These are phyloP conservation scores for Leucoraja ocellata DNA, from an alignment of 2,797 vertebrate species.

Conservation along the genomic window DNA sequence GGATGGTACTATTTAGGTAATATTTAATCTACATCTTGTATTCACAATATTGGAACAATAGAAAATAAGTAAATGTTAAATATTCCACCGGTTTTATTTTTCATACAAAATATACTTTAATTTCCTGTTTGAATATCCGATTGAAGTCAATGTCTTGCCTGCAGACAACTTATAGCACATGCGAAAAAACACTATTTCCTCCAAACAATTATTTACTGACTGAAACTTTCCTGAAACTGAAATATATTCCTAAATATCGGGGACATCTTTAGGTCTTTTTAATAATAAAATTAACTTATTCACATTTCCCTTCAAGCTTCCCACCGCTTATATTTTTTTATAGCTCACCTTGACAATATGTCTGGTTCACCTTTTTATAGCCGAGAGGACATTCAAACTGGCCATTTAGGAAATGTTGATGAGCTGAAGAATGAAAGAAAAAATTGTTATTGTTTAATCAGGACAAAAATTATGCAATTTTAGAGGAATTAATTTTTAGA, in stretches of 20 bases:
- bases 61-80: not conserved
- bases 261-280: not conserved
- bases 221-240: not conserved
- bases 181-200: not conserved
- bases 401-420: constrained; percentile 75
- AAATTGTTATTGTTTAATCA: not conserved
- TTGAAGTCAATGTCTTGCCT: not conserved
- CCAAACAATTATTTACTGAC: not conserved
- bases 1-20: not conserved
- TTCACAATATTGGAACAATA: not conserved
- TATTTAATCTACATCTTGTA: too few relatives aligned
- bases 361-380: constrained; percentile 75
- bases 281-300: not conserved
- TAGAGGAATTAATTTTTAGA: too few relatives aligned
- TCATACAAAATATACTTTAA: not conserved
- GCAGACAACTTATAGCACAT: not conserved
- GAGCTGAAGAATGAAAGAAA: constrained; percentile 58
- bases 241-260: not conserved
- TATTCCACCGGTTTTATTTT: not conserved
- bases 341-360: constrained; percentile 81
- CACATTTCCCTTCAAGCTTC: not conserved
- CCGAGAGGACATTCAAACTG: constrained; percentile 81
- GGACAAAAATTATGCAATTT: not conserved
- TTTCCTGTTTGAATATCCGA: not conserved
- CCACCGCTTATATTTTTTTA: not conserved